Base-by-base conservation (phyloP, 2,797 vertebrate genomes). In the Cossypha dichroa region DNA sequence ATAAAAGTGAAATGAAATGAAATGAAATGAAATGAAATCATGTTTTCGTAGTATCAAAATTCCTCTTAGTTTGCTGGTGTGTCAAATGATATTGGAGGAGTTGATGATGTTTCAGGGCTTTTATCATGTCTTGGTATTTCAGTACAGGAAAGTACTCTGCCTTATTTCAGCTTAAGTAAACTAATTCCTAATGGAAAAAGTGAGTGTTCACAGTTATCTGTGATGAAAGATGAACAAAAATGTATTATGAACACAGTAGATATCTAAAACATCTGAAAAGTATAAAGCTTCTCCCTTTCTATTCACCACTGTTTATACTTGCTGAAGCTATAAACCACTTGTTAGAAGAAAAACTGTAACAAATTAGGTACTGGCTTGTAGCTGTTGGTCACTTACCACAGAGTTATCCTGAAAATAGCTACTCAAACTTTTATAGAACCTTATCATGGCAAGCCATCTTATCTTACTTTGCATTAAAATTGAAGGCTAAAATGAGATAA, bases 401-500 rank as follows among this genome's bases (percentile, higher is more conserved):
- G 22, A 84, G 18, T 72, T 94, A 91, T 73, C 52, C 70, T 0
- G 2, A 86, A 45, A 89, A 76, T 15, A 76, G 45, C 62, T 70
- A 73, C 62, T 85, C 94, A 76, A 91, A 93, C 60, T 75, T 96
- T 88, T 77, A 74, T 41, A 81, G 36, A 59, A 38, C 13, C 33
- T 92, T 94, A 93, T 92, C 72, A 73, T 18, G 33, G 29, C 5
- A 1, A 87, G 31, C 7, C 18, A 84, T 95, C 78, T 93, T 79
- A 96, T 73, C 40, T 36, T 88, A 63, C 52, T 93, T 96, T 88
- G 41, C 31, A 59, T 92, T 95, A 89, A 90, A 97, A 95, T 83
- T 94, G 66, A 90, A 92, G 63, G 56, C 20, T 94, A 93, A 82
- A 94, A 89, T 48, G 16, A 83, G 76, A 85, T 83, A 94, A 94